Evolutionary conservation across 2,888 invertebrate genomes (phyloP).

Genomic region (Polietes domitor): DNA sequence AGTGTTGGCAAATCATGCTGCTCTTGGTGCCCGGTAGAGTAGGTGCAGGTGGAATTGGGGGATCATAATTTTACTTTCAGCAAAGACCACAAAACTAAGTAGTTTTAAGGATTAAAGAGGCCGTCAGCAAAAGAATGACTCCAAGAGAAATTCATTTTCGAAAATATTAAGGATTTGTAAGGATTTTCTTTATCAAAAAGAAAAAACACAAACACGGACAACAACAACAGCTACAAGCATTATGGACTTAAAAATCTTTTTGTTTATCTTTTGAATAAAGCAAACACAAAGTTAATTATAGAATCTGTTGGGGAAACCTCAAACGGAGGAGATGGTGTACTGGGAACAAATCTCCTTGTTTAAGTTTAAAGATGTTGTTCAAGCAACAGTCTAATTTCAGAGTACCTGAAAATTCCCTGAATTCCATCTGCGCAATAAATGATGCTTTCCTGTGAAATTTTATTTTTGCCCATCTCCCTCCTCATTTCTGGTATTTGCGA

Average conservation of each 20-base stretch:
- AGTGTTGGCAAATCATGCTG: not conserved
- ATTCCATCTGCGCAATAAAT: no score
- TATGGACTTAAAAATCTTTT: not conserved
- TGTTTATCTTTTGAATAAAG: not conserved
- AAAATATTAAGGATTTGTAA: not conserved
- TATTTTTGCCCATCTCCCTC: no score
- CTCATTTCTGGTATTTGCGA: no score
- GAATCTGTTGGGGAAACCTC: not conserved
- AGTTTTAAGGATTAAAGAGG: conserved; percentile 5
- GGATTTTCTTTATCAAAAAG: no score
- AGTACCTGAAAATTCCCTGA: no score
- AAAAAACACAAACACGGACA: no score
- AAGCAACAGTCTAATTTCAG: no score
- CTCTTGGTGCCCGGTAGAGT: not conserved
- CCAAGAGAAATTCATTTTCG: not conserved
- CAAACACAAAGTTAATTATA: conserved; percentile 19
- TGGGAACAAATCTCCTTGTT: no score
- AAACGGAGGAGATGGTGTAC: not conserved
- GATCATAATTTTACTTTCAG: not conserved
- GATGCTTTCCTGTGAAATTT: no score
- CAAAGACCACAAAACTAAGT: not conserved
- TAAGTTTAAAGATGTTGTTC: no score
- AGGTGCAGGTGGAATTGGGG: not conserved
- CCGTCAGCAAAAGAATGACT: not conserved
- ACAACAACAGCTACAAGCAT: not conserved